A percentile compares a stretch with the other conserved stretches of the same genome.
Conservation (phyloP, 2,797 vertebrate species). For the Strix occidentalis region DNA sequence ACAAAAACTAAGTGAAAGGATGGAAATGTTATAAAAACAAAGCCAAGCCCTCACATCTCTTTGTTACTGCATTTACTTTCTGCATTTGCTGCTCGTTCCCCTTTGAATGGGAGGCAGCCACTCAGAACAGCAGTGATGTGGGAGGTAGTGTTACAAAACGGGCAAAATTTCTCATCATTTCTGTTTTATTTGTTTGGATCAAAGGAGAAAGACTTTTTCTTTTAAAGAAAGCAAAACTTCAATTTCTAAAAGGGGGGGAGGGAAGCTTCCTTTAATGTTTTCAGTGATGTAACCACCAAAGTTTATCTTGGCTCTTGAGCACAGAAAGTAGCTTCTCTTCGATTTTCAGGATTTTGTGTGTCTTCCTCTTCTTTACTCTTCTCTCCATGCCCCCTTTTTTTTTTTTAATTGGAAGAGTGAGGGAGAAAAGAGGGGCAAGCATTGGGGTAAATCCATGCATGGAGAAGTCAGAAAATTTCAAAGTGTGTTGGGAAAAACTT, state of each 20-base stretch:
- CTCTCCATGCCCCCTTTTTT: not conserved
- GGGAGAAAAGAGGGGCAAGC: not conserved
- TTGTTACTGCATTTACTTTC: not conserved
- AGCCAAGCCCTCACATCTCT: not conserved
- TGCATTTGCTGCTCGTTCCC: not conserved
- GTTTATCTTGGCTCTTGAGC: not conserved
- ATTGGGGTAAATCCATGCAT: not conserved
- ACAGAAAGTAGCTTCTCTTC: not conserved
- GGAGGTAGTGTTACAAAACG: not conserved
- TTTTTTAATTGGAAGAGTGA: not conserved
- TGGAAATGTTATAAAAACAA: not conserved
- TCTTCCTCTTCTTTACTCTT: not conserved
- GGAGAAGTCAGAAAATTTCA: not conserved
- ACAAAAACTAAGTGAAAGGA: not conserved
- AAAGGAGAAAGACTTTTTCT: not conserved
- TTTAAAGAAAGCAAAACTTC: not conserved
- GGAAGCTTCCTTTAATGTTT: not conserved
- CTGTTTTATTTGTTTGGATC: constrained; percentile 6
- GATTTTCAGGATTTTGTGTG: not conserved
- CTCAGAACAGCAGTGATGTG: not conserved
- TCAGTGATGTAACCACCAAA: not conserved
- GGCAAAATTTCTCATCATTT: not conserved
- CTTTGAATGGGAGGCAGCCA: not conserved
- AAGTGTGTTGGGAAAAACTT: not conserved
- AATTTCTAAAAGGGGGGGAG: not conserved